Percentiles rank a stretch among this genome's conserved stretches.
Evolutionary conservation across 2,797 vertebrate genomes (phyloP).

Genomic region (Sparus aurata): DNA sequence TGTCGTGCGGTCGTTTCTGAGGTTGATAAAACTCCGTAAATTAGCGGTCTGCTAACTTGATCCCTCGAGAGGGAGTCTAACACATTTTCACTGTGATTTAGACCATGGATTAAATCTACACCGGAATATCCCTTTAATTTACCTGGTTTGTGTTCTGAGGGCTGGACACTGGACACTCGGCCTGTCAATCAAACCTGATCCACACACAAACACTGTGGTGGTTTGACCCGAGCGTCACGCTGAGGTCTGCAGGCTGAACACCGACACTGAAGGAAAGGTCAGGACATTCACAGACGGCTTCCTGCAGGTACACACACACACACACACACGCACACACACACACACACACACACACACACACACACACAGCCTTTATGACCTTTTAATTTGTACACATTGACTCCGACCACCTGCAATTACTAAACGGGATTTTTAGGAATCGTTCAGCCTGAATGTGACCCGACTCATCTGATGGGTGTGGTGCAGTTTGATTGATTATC

Average conservation of each 20-base stretch:
- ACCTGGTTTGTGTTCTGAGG: too few relatives aligned
- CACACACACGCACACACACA: constrained; percentile 24
- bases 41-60: too few relatives aligned
- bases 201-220: constrained; percentile 15
- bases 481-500: constrained; percentile 1
- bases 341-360: constrained; percentile 17
- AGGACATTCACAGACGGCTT: constrained; percentile 33
- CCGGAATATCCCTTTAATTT: too few relatives aligned
- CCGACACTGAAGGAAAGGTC: constrained; percentile 61
- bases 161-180: too few relatives aligned
- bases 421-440: constrained; percentile 18
- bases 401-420: constrained; percentile 25
- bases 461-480: neutral
- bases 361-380: constrained; percentile 38
- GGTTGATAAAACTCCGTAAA: too few relatives aligned
- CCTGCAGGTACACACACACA: constrained; percentile 12
- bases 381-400: constrained; percentile 35
- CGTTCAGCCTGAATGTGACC: neutral
- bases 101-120: too few relatives aligned
- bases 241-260: constrained; percentile 43
- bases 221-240: constrained; percentile 42
- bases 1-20: too few relatives aligned
- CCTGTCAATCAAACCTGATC: constrained; percentile 31
- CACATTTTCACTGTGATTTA: too few relatives aligned
- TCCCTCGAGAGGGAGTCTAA: too few relatives aligned